Conservation (phyloP, 2,797 vertebrate species). For the Discoglossus pictus region DNA sequence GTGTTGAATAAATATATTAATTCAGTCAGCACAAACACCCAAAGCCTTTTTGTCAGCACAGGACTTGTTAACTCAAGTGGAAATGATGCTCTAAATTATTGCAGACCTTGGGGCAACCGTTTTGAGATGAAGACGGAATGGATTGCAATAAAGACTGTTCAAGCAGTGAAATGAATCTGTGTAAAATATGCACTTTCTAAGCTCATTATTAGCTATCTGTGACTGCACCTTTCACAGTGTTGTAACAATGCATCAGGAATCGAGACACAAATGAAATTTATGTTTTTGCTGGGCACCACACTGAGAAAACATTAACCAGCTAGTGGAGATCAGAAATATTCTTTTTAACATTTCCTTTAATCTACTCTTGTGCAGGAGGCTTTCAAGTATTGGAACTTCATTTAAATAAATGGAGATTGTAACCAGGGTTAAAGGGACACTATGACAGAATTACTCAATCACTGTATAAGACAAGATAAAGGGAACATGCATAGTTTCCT, state of each 20-base stretch:
- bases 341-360: constrained; percentile 9
- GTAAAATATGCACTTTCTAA: constrained; percentile 36
- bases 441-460: too few species aligned
- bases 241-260: constrained; percentile 39
- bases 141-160: constrained; percentile 42
- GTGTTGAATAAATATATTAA: constrained; percentile 22
- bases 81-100: constrained; percentile 45
- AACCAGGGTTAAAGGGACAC: too few species aligned
- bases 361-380: not conserved
- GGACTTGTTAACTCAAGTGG: constrained; percentile 42
- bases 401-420: too few species aligned
- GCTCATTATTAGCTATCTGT: constrained; percentile 39
- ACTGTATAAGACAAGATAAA: too few species aligned
- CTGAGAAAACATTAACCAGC: not conserved
- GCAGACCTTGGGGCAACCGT: constrained; percentile 41
- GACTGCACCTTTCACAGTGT: constrained; percentile 34
- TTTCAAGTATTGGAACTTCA: too few species aligned
- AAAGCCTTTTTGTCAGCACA: constrained; percentile 42
- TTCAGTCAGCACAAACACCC: constrained; percentile 36
- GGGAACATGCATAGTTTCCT: too few species aligned
- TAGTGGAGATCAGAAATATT: constrained; percentile 32
- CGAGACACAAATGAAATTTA: constrained; percentile 40
- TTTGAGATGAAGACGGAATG: constrained; percentile 42
- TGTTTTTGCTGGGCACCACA: constrained; percentile 44
- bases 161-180: constrained; percentile 40